phyloP scores from a whole-genome alignment of 2,113 vertebrate species.

The Euleptes europaea region DNA sequence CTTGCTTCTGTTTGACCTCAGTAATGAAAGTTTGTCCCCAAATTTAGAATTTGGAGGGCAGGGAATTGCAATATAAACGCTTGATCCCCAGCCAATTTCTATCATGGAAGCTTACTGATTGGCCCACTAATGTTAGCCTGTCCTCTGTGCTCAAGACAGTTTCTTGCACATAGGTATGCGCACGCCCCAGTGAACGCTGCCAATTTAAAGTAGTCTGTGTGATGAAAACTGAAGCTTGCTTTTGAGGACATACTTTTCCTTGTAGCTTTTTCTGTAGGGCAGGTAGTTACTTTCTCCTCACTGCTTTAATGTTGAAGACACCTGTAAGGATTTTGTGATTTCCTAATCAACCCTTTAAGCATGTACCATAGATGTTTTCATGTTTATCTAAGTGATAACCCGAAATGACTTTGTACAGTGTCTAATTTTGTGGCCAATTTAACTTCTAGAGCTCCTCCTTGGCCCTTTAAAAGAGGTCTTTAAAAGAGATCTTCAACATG shows the following conservation, averaged over 20 bases:
- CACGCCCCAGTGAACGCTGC: neutral
- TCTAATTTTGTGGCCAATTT: neutral
- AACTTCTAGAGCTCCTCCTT: neutral
- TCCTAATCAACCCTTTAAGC: slow-evolving; percentile 27
- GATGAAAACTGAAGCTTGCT: neutral
- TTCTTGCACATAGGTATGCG: slow-evolving; percentile 10
- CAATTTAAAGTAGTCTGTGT: neutral
- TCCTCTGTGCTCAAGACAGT: neutral
- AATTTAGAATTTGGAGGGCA: slow-evolving; percentile 48
- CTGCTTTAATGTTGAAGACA: neutral
- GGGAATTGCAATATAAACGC: slow-evolving; percentile 37
- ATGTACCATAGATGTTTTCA: neutral
- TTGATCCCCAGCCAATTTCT: slow-evolving; percentile 26
- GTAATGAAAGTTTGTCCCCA: slow-evolving; percentile 46
- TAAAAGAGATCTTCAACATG: neutral
- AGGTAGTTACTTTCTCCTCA: neutral
- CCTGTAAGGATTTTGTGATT: neutral
- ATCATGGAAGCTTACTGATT: slow-evolving; percentile 9
- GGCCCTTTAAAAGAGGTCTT: neutral
- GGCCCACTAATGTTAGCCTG: neutral
- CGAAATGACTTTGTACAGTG: neutral
- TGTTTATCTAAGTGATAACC: neutral
- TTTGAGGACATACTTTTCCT: neutral
- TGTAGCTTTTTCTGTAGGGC: neutral
- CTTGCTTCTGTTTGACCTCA: slow-evolving; percentile 37